phyloP scores from a whole-genome alignment of 2,113 vertebrate genomes.

The Ailuropoda melanoleuca region DNA sequence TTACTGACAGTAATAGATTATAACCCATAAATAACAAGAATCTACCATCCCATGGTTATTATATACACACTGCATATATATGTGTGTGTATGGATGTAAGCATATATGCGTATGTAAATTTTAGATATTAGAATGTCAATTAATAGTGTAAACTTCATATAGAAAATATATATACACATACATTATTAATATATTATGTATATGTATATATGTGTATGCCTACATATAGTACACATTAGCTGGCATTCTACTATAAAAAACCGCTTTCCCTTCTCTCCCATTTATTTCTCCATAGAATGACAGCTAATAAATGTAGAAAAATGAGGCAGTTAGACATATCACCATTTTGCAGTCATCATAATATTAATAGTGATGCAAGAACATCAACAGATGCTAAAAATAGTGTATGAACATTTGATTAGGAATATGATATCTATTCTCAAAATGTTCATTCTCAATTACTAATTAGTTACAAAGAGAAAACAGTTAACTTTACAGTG shows the following conservation, averaged over 20 bases:
- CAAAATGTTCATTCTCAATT: neutral
- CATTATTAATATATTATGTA: neutral
- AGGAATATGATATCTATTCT: neutral
- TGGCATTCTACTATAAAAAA: neutral
- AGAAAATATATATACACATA: neutral
- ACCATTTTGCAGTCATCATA: neutral
- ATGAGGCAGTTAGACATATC: neutral
- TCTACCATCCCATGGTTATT: neutral
- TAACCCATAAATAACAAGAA: neutral
- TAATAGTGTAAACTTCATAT: neutral
- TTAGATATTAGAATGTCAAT: neutral
- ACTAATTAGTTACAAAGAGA: neutral
- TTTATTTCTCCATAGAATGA: neutral
- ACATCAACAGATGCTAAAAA: neutral
- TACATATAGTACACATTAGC: neutral
- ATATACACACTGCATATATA: neutral
- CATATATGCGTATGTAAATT: neutral
- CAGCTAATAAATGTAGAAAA: neutral
- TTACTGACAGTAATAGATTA: neutral
- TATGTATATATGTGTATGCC: neutral
- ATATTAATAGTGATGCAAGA: neutral
- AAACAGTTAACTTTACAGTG: neutral
- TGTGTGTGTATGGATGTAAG: neutral
- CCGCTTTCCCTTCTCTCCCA: neutral
- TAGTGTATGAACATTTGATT: neutral